phyloP scores from a whole-genome alignment of 2,888 invertebrate genomes.

The Leptura quadrifasciata region DNA sequence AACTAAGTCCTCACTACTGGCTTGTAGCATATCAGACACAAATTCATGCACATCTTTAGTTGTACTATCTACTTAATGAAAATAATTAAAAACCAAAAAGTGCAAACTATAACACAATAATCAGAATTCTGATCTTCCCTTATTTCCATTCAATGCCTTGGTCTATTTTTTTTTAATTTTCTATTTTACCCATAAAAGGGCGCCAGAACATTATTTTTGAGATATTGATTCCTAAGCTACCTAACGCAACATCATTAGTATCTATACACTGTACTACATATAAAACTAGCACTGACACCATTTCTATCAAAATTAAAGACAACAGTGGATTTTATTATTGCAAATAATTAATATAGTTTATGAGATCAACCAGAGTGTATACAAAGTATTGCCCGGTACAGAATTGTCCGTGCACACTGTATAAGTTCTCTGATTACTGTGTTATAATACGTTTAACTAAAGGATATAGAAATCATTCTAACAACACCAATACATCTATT shows the following conservation, averaged over 20 bases:
- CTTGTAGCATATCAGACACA: slow-evolving; percentile 85
- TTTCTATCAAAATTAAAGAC: too few relatives aligned
- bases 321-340: too few relatives aligned
- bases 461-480: neutral
- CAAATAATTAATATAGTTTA: too few relatives aligned
- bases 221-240: too few relatives aligned
- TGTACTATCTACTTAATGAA: slow-evolving; percentile 63
- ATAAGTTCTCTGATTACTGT: neutral
- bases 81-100: slow-evolving; percentile 58
- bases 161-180: too few relatives aligned
- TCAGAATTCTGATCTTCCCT: slow-evolving; percentile 6
- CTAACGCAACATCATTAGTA: too few relatives aligned
- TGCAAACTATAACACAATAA: slow-evolving; percentile 33
- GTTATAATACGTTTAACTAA: neutral
- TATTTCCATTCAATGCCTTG: too few relatives aligned
- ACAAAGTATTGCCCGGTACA: neutral
- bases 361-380: too few relatives aligned
- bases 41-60: slow-evolving; percentile 79
- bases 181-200: too few relatives aligned
- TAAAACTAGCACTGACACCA: too few relatives aligned
- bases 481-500: neutral
- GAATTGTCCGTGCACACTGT: neutral
- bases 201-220: too few relatives aligned
- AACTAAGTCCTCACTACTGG: slow-evolving; percentile 80
- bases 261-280: too few relatives aligned